phyloP scores from a whole-genome alignment of 1,140 invertebrate species.

The Zaprionus camerounensis region DNA sequence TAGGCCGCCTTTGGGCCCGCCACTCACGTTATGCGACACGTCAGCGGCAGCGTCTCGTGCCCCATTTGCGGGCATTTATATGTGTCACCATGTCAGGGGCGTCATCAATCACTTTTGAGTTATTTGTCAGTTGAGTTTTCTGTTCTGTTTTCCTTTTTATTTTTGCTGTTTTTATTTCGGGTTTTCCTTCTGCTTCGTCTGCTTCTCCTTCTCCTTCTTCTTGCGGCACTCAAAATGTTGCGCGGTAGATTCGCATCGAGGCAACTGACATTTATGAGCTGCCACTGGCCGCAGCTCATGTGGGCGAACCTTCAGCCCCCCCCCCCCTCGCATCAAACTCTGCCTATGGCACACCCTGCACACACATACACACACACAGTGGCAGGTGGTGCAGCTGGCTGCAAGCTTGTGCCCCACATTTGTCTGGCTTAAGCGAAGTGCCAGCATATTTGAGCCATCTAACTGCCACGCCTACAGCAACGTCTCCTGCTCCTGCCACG shows the following conservation, averaged over 20 bases:
- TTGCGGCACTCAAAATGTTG: conserved; percentile 18
- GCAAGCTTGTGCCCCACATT: conserved; percentile 47
- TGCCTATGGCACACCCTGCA: background rate
- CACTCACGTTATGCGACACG: conserved; percentile 45
- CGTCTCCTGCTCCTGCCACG: background rate
- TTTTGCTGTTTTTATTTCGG: background rate
- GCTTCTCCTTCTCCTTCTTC: background rate
- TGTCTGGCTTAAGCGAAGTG: conserved; percentile 60
- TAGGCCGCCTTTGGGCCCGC: background rate
- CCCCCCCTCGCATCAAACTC: too few relatives aligned
- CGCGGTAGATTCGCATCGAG: conserved; percentile 28
- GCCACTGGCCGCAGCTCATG: conserved; percentile 49
- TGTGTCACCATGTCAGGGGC: conserved; percentile 76
- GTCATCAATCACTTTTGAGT: conserved; percentile 80
- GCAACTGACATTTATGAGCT: conserved; percentile 71
- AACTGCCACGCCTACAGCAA: conserved; percentile 11
- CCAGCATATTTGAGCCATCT: conserved; percentile 47
- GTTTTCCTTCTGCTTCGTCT: background rate
- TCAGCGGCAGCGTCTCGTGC: conserved; percentile 68
- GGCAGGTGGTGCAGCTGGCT: conserved; percentile 31
- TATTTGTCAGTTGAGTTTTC: conserved; percentile 69
- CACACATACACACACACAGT: background rate
- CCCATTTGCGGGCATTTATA: conserved; percentile 79
- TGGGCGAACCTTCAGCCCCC: background rate
- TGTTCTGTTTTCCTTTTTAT: background rate